These are phyloP conservation scores for Colletes gigas DNA, from an alignment of 1,140 invertebrate species.

Conservation along the genomic window DNA sequence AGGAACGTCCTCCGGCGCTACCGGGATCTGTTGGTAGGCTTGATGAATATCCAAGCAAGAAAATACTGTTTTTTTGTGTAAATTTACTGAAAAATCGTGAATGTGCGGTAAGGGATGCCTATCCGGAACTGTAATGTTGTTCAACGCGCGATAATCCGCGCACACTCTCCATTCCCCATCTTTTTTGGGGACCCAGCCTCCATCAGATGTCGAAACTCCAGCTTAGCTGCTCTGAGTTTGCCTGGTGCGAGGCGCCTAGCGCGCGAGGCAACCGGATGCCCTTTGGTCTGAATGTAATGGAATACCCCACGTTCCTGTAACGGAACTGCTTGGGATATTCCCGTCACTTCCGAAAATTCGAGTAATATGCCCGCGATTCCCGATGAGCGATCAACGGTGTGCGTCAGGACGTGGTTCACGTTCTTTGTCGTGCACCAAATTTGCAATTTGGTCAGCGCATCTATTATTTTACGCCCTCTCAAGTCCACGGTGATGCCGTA, in stretches of 20 bases:
- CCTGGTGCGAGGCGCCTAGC: neutral
- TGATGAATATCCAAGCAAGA: neutral
- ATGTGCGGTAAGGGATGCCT: neutral
- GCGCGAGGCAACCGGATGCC: neutral
- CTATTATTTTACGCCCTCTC: no score
- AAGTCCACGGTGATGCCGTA: no score
- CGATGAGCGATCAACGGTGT: no score
- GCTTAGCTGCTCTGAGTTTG: neutral
- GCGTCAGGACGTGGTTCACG: no score
- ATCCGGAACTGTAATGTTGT: neutral
- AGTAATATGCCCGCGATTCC: no score
- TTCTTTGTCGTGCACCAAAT: no score
- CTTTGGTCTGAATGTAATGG: neutral
- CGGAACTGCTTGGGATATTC: no score
- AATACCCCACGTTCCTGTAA: neutral
- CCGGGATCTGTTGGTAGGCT: neutral
- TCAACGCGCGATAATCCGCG: neutral
- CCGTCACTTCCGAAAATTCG: no score
- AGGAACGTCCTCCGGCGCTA: neutral
- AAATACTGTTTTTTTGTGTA: neutral
- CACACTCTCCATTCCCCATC: neutral
- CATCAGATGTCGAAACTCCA: neutral
- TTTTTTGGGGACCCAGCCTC: neutral
- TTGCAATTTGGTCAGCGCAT: no score
- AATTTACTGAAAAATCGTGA: neutral